Conservation (phyloP, 2,113 vertebrate species). For the Butorides virescens region DNA sequence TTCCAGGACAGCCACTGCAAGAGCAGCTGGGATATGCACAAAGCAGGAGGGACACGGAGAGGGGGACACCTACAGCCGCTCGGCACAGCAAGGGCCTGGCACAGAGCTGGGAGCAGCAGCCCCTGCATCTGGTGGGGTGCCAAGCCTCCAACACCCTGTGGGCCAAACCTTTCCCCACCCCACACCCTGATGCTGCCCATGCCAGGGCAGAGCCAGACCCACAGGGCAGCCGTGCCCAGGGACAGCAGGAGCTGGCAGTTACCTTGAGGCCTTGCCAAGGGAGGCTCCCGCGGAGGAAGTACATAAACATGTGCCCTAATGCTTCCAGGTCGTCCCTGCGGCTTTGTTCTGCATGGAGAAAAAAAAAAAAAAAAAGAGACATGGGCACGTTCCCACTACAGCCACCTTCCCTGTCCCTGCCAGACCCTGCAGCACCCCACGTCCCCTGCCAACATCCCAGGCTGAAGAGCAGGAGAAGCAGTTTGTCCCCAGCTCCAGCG, state of each 20-base stretch:
- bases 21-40: neutral
- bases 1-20: neutral
- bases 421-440: neutral
- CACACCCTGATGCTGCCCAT: neutral
- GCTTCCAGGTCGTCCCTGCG: constrained; percentile 96
- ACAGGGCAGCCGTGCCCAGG: neutral
- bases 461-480: neutral
- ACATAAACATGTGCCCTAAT: constrained; percentile 98
- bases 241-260: neutral
- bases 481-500: neutral
- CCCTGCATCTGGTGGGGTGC: neutral
- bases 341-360: constrained; percentile 87
- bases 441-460: neutral
- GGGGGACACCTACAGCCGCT: neutral
- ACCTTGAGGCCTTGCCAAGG: constrained; percentile 99
- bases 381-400: fast-evolving
- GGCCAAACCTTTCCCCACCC: neutral
- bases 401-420: neutral
- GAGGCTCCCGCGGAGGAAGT: constrained; percentile 94
- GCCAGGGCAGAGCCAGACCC: neutral
- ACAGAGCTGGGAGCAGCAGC: neutral
- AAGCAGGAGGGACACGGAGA: neutral
- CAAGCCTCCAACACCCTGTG: neutral
- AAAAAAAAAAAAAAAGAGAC: neutral
- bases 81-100: neutral